Conservation (phyloP, 1,140 invertebrate genomes). For the Tetraneura akinire region DNA sequence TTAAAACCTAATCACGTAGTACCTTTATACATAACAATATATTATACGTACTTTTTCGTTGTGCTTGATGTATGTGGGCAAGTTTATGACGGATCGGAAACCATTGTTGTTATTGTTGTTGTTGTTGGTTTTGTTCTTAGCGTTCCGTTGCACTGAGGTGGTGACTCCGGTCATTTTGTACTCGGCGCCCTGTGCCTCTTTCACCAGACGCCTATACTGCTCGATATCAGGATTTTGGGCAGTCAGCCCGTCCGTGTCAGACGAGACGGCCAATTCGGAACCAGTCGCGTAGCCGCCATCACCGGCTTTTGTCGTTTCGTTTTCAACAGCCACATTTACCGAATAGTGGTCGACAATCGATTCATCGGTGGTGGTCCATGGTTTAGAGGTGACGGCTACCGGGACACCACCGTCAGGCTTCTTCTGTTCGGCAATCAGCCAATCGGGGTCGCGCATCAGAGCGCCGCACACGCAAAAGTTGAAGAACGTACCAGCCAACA, state of each 20-base stretch:
- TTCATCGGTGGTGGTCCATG: constrained; percentile 29
- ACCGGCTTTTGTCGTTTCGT: neutral
- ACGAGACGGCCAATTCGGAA: neutral
- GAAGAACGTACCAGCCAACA: constrained; percentile 80
- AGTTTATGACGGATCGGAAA: constrained; percentile 76
- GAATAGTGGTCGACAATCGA: constrained; percentile 44
- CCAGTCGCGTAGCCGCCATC: neutral
- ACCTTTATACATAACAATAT: too few relatives aligned
- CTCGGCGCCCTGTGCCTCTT: constrained; percentile 57
- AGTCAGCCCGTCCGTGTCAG: neutral
- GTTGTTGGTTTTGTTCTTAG: neutral
- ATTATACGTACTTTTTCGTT: constrained; percentile 65
- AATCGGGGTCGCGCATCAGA: constrained; percentile 79
- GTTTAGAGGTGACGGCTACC: neutral
- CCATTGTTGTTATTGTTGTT: constrained; percentile 14
- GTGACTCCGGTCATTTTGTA: constrained; percentile 57
- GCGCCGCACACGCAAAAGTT: constrained; percentile 86
- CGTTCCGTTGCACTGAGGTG: constrained; percentile 53
- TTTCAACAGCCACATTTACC: neutral
- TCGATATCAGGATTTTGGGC: neutral
- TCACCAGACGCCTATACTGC: constrained; percentile 57
- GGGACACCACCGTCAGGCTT: constrained; percentile 59
- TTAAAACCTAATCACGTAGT: too few relatives aligned
- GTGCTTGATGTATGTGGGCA: constrained; percentile 80
- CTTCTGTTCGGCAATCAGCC: constrained; percentile 69